These are phyloP conservation scores for Coilia nasus DNA, from an alignment of 2,797 vertebrate species.

Conservation along the genomic window DNA sequence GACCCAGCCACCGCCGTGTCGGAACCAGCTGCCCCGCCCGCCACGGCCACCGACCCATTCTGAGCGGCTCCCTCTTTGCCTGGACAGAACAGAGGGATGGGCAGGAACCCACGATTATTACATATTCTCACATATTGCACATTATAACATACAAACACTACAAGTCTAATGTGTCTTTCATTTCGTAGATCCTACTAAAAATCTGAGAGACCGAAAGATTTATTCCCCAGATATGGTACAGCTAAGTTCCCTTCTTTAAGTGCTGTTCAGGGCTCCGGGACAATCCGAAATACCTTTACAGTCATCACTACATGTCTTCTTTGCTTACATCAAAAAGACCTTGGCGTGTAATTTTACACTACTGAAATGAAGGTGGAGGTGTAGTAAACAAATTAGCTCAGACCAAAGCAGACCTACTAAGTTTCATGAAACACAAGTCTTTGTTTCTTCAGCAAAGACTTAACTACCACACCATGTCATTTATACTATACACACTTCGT, in stretches of 20 bases:
- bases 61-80: neutral
- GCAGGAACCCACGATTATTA: neutral
- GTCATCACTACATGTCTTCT: neutral
- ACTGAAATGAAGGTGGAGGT: neutral
- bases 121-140: neutral
- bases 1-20: constrained; percentile 47
- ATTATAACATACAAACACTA: too few relatives aligned
- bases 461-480: neutral
- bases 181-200: too few relatives aligned
- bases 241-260: too few relatives aligned
- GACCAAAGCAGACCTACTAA: neutral
- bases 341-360: neutral
- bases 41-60: neutral
- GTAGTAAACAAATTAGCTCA: neutral
- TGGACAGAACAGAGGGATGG: neutral
- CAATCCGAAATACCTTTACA: too few relatives aligned
- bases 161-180: too few relatives aligned
- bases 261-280: too few relatives aligned
- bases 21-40: constrained; percentile 56
- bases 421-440: neutral
- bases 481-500: too few relatives aligned
- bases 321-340: neutral
- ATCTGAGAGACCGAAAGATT: too few relatives aligned
- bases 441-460: neutral
- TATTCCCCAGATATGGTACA: too few relatives aligned